These are phyloP conservation scores for Drosophila sproati DNA, from an alignment of 1,140 invertebrate genomes.

Conservation along the genomic window DNA sequence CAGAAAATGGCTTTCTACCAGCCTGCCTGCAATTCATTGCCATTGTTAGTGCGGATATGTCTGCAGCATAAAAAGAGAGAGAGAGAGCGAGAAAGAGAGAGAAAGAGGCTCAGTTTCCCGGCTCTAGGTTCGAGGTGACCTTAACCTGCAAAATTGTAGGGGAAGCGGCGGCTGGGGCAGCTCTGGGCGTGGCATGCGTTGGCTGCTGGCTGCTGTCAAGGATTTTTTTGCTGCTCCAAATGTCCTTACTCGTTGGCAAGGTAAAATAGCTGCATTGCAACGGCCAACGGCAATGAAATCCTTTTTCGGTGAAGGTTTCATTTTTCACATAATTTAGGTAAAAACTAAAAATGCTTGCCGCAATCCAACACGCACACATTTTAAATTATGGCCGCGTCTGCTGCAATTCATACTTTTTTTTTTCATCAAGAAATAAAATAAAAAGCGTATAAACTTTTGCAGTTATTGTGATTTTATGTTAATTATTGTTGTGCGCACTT, in stretches of 20 bases:
- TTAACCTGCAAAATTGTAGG: slow-evolving; percentile 62
- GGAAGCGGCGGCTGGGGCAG: background rate
- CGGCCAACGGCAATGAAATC: slow-evolving; percentile 64
- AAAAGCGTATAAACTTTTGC: slow-evolving; percentile 63
- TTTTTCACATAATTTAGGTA: slow-evolving; percentile 48
- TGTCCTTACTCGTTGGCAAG: slow-evolving; percentile 53
- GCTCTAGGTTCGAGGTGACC: slow-evolving; percentile 50
- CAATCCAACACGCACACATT: slow-evolving; percentile 10
- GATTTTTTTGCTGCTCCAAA: slow-evolving; percentile 36
- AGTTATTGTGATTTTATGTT: slow-evolving; percentile 65
- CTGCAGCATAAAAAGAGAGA: slow-evolving; percentile 68
- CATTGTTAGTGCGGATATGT: slow-evolving; percentile 71
- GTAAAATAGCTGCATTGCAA: slow-evolving; percentile 59
- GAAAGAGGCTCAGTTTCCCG: slow-evolving; percentile 14
- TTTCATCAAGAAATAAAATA: slow-evolving; percentile 14
- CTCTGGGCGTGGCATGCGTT: slow-evolving; percentile 64
- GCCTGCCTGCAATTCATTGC: slow-evolving; percentile 65
- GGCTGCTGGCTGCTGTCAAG: slow-evolving; percentile 50
- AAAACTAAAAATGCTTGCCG: slow-evolving; percentile 16
- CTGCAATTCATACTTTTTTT: background rate
- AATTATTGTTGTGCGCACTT: slow-evolving; percentile 58
- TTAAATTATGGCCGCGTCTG: background rate
- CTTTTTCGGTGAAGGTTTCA: slow-evolving; percentile 54
- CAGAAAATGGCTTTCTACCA: background rate
- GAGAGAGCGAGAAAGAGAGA: background rate